Evolutionary conservation across 2,888 invertebrate species (phyloP).

Genomic region (Saturnia japonica): DNA sequence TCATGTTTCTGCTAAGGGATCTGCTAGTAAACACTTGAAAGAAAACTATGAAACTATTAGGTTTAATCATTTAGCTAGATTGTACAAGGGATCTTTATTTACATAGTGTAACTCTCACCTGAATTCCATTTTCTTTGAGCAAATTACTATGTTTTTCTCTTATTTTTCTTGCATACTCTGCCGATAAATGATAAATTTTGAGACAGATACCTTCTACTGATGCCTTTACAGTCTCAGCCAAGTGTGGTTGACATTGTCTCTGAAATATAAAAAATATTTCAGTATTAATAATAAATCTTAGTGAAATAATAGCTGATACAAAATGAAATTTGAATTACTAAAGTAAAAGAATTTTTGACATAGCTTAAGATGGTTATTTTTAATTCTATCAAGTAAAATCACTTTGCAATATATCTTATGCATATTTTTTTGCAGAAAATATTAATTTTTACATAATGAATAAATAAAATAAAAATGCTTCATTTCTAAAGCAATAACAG

Average conservation of each 20-base stretch:
- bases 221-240: conserved; percentile 95
- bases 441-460: background rate
- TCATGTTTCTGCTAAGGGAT: too few relatives aligned
- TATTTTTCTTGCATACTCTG: conserved; percentile 95
- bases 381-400: background rate
- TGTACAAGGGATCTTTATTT: too few relatives aligned
- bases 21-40: too few relatives aligned
- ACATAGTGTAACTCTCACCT: conserved; percentile 45
- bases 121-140: conserved; percentile 93
- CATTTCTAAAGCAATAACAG: background rate
- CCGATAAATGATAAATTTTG: conserved; percentile 95
- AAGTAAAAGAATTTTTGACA: background rate
- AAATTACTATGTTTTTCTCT: conserved; percentile 92
- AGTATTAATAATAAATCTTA: conserved; percentile 4
- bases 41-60: too few relatives aligned
- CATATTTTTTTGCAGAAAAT: too few relatives aligned
- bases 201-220: conserved; percentile 97
- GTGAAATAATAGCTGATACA: background rate
- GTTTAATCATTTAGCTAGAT: too few relatives aligned
- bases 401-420: too few relatives aligned
- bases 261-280: conserved; percentile 49
- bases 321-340: too few relatives aligned
- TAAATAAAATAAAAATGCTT: background rate
- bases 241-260: conserved; percentile 97
- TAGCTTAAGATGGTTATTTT: background rate